Evolutionary conservation across 2,888 invertebrate species (phyloP).

Genomic region (Lordiphosa fenestrarum): DNA sequence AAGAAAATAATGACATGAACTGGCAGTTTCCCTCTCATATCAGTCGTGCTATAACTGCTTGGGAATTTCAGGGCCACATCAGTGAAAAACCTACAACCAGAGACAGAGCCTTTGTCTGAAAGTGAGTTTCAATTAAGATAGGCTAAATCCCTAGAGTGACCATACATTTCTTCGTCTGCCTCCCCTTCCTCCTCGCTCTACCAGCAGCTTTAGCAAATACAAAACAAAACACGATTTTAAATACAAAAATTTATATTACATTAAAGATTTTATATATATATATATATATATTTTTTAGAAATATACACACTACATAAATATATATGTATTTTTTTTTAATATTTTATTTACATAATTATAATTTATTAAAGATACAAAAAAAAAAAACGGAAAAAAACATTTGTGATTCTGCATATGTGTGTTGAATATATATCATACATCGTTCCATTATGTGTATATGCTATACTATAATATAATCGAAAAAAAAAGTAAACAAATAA

Average conservation of each 20-base stretch:
- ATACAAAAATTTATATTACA: constrained; percentile 18
- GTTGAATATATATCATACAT: constrained; percentile 24
- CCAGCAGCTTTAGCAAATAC: constrained; percentile 1
- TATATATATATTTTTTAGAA: constrained; percentile 21
- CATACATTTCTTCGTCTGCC: too few species aligned
- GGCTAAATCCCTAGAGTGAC: too few species aligned
- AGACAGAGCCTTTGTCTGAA: too few species aligned
- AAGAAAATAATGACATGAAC: too few species aligned
- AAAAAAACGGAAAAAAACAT: constrained; percentile 10
- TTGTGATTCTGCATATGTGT: constrained; percentile 42
- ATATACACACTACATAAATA: constrained; percentile 17
- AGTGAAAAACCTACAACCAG: too few species aligned
- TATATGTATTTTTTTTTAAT: constrained; percentile 33
- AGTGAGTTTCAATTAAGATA: too few species aligned
- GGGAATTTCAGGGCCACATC: too few species aligned
- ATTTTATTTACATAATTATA: constrained; percentile 35
- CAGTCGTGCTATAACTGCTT: too few species aligned
- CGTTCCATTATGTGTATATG: constrained; percentile 36
- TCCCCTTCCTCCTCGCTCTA: too few species aligned
- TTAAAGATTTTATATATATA: constrained; percentile 16
- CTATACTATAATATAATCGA: constrained; percentile 26
- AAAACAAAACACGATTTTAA: constrained; percentile 34
- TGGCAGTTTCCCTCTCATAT: too few species aligned
- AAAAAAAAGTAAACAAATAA: constrained; percentile 19
- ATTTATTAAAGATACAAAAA: constrained; percentile 48